Base-by-base conservation (phyloP, 2,113 vertebrate species). In the Cyanoramphus novaezelandiae region DNA sequence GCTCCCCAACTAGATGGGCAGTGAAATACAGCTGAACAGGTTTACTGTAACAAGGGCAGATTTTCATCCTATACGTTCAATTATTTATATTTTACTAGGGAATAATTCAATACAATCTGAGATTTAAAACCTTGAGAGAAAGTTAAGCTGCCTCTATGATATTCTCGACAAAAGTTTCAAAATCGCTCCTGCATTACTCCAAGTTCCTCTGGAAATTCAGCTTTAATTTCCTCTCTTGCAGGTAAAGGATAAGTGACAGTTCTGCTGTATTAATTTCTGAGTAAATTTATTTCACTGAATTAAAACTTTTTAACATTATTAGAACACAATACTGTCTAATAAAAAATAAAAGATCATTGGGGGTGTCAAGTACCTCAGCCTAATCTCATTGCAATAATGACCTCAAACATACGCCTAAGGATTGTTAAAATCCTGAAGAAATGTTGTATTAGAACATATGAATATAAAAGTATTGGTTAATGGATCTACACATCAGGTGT, bases 221-320 rank as follows among this genome's bases (percentile, higher is more conserved):
- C 55, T 94, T 95, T 96, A 86, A 92, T 92, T 96, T 93, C 52
- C 76, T 79, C 11, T 81, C 88, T 53, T 86, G 68, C 43, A 92
- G 33, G 69, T 79, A 95, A 92, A 89, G 76, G 23, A 47, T 86
- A 89, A 84, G 83, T 75, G 83, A 79, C 86, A 91, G 64, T 60
- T 93, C 88, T n/a, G 47, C 64, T 33, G 83, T 79, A 93, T 89
- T 92, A 81, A 91, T 83, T 93, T 92, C 82, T 78, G 50, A 90
- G 86, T 88, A 83, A 94, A 95, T 93, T 95, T 92, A 81, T 92
- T 96, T 93, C 86, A 41, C 72, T 47, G 83, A 88, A 96, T 96
- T 95, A 95, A 91, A 94, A 86, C 72, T 8, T 96, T 95, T 93
- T 82, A 87, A 63, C 57, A 82, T 86, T 91, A 86, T 89, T 91